Base-by-base conservation (phyloP, 2,113 vertebrate species). In the Gasterosteus aculeatus region DNA sequence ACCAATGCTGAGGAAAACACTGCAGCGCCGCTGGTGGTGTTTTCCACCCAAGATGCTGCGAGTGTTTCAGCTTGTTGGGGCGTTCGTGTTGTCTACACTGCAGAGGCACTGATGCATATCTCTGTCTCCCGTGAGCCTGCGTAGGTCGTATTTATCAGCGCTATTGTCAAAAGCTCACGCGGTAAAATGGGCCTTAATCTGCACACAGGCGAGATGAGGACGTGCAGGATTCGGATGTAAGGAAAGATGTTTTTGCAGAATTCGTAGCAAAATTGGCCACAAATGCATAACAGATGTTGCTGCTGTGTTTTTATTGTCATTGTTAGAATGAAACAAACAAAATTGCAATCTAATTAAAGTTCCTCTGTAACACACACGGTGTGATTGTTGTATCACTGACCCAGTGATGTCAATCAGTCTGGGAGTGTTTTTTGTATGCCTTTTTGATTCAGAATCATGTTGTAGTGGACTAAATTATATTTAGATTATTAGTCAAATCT, bases 1-100 rank as follows among this genome's bases (percentile, higher is more conserved):
- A 93, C 81, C 76, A 72, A 67, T 91, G 85, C 87, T 88, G 88
- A 85, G 84, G 82, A 92, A 90, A 91, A 85, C 90, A 94, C 93
- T 93, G 93, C 94, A 93, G 93, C 91, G 86, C 82, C 64, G 87
- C 91, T 92, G 87, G 80, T 92, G 90, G 87, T 93, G 86, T 93
- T 92, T 92, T 90, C 88, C 82, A 89, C 85, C 22, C 83, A 89
- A 84, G 88, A 86, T 81, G 84, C 80, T 54, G 73, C 88, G 80
- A 80, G 78, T 83, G 84, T 82, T 85, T 79, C 64, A 75, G 80
- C 82, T 87, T 88, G 83, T 88, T 83, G 84, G 84, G 84, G 90
- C 87, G 87, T 92, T 92, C 85, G 69, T 89, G 89, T 90, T 86
- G 85, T 89, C 87, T 89, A 89, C 84, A 80, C 89, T 92, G 91